Percentiles rank a stretch among this genome's conserved stretches.
Conservation (phyloP, 2,888 invertebrate species). For the Nematopogon swammerdamellus region DNA sequence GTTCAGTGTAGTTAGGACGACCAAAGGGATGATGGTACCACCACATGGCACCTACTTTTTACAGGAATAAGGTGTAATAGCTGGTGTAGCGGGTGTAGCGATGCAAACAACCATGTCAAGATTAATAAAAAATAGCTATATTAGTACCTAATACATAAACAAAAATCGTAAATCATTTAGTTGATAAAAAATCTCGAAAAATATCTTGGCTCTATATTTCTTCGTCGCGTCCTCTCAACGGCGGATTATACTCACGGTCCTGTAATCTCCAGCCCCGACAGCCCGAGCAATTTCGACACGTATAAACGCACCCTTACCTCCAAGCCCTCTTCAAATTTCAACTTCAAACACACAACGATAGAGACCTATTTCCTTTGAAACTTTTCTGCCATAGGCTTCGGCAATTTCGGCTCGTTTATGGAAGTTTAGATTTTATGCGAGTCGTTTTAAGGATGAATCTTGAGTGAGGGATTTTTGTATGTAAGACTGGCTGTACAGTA, state of each 20-base stretch:
- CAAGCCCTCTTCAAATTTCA: background rate
- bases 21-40: no score
- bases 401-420: no score
- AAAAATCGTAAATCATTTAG: no score
- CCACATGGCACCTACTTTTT: no score
- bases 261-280: background rate
- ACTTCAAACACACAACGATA: background rate
- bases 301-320: background rate
- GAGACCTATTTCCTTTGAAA: background rate
- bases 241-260: background rate
- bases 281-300: background rate
- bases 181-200: no score
- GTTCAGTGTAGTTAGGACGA: no score
- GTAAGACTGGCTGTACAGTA: background rate
- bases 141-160: no score
- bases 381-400: no score
- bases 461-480: background rate
- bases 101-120: no score
- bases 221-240: background rate
- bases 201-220: background rate
- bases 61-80: no score
- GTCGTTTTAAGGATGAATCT: background rate
- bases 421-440: background rate
- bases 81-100: no score
- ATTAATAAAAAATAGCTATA: no score